Evolutionary conservation across 2,113 vertebrate genomes (phyloP).

Genomic region (Pachypanchax playfairii): DNA sequence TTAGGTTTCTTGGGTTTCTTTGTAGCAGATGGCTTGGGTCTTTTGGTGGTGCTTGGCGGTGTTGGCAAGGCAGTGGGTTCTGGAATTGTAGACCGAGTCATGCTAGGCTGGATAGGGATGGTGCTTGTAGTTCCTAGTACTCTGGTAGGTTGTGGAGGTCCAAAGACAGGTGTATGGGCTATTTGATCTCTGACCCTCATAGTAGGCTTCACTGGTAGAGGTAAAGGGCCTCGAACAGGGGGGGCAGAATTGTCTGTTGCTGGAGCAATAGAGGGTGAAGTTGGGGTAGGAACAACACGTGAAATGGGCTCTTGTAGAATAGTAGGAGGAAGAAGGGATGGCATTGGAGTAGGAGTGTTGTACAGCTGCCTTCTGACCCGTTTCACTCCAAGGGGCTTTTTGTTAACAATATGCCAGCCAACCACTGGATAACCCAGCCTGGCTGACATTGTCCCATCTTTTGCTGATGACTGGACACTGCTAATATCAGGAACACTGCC

Average conservation of each 20-base stretch:
- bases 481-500: constrained; percentile 90
- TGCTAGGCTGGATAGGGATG: constrained; percentile 83
- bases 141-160: constrained; percentile 89
- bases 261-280: constrained; percentile 88
- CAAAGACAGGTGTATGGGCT: constrained; percentile 89
- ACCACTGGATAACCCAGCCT: constrained; percentile 93
- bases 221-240: constrained; percentile 89
- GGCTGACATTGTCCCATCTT: constrained; percentile 93
- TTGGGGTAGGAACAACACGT: constrained; percentile 90
- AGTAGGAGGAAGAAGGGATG: constrained; percentile 87
- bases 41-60: constrained; percentile 87
- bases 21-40: constrained; percentile 84
- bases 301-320: constrained; percentile 86
- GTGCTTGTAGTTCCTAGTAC: constrained; percentile 85
- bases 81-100: constrained; percentile 84
- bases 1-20: constrained; percentile 86
- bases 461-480: constrained; percentile 89
- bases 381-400: constrained; percentile 90
- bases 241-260: constrained; percentile 86
- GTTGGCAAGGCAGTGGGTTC: constrained; percentile 88
- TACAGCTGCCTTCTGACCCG: constrained; percentile 90
- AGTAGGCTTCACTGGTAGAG: constrained; percentile 90
- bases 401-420: constrained; percentile 97
- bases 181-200: constrained; percentile 90
- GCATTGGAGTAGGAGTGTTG: constrained; percentile 92